Conservation (phyloP, 64 coral and sea anemone genomes). For the Dendrophyllia cribrosa region DNA sequence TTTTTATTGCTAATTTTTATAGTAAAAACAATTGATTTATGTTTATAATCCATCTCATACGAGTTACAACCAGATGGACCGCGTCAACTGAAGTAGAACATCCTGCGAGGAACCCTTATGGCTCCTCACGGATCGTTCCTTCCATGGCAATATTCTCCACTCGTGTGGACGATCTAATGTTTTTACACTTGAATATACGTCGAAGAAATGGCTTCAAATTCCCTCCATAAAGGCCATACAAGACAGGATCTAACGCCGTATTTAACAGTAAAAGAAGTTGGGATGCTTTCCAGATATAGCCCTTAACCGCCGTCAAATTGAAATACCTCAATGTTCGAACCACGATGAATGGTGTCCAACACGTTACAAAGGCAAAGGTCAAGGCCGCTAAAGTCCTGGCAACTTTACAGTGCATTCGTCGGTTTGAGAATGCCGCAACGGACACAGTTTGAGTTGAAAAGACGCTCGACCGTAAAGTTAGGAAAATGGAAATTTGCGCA, state of each 20-base stretch:
- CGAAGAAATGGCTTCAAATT: conserved; percentile 33
- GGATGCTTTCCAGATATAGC: conserved; percentile 25
- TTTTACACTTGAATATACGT: neutral
- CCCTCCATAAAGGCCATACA: conserved; percentile 60
- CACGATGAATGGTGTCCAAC: conserved; percentile 51
- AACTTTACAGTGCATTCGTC: conserved; percentile 20
- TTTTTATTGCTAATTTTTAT: too few species aligned
- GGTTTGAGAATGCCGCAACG: neutral
- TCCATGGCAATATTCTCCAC: neutral
- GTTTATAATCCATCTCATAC: too few species aligned
- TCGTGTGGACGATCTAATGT: neutral
- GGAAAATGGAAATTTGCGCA: conserved; percentile 36
- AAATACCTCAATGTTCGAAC: conserved; percentile 56
- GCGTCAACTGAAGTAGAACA: too few species aligned
- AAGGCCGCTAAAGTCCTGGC: conserved; percentile 37
- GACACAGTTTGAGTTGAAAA: neutral
- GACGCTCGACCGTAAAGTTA: conserved; percentile 26
- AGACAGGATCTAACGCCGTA: conserved; percentile 34
- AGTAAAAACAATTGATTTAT: too few species aligned
- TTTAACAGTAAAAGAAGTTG: conserved; percentile 48
- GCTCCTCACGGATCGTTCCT: too few species aligned
- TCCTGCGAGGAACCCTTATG: too few species aligned
- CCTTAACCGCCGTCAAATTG: neutral
- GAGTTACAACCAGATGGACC: too few species aligned
- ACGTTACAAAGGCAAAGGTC: conserved; percentile 35